Evolutionary conservation across 2,888 invertebrate genomes (phyloP).

Genomic region (Strigamia crassipes): DNA sequence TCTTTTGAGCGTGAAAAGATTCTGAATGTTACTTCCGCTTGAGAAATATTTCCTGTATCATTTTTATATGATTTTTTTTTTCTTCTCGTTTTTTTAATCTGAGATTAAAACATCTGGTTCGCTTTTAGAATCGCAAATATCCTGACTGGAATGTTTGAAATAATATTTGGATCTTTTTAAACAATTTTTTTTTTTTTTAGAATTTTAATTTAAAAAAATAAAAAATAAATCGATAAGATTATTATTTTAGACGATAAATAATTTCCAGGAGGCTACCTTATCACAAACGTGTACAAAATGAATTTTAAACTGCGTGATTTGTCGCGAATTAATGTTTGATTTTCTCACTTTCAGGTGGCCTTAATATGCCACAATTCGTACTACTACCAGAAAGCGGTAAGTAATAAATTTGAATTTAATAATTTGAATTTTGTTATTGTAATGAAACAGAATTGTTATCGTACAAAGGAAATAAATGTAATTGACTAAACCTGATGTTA

Average conservation of each 20-base stretch:
- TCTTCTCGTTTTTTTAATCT: background rate
- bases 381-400: conserved; percentile 6
- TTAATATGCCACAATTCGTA: conserved; percentile 17
- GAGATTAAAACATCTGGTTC: conserved; percentile 21
- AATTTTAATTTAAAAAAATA: background rate
- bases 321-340: background rate
- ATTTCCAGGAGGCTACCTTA: no score
- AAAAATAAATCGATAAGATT: background rate
- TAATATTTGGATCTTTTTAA: background rate
- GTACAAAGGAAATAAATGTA: no score
- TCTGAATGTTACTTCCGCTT: background rate
- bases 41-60: background rate
- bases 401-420: background rate
- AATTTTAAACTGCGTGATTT: background rate
- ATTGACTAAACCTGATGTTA: no score
- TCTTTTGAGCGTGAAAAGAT: background rate
- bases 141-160: background rate
- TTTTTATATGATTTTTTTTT: background rate
- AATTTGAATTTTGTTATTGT: no score
- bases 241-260: background rate
- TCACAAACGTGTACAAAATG: background rate
- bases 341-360: conserved; percentile 9
- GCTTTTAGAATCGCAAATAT: background rate
- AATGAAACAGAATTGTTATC: no score
- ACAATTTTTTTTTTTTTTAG: background rate